Conservation (phyloP, 2,797 vertebrate species). For the Luscinia megarhynchos region DNA sequence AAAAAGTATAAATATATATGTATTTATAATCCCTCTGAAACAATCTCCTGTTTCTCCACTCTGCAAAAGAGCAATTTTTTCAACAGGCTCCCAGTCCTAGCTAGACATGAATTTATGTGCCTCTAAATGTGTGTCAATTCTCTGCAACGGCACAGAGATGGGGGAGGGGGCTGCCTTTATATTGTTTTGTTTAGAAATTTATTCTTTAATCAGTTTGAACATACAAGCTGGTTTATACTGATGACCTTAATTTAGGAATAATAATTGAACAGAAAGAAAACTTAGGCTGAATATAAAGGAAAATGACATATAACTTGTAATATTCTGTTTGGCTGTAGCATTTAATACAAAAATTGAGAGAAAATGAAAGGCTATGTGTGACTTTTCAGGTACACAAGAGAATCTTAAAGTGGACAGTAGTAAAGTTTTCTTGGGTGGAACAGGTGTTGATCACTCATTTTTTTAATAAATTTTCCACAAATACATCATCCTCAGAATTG, state of each 20-base stretch:
- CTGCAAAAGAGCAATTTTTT: not conserved
- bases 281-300: not conserved
- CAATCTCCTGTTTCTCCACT: not conserved
- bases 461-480: not conserved
- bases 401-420: not conserved
- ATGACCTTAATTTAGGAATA: not conserved
- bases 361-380: not conserved
- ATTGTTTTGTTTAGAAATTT: not conserved
- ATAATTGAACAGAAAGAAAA: not conserved
- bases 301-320: not conserved
- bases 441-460: not conserved
- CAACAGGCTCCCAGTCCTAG: not conserved
- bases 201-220: not conserved
- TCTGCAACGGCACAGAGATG: not conserved
- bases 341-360: not conserved
- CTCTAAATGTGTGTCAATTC: not conserved
- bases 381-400: not conserved
- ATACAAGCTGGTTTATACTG: not conserved
- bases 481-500: not conserved
- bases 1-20: not conserved
- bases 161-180: not conserved
- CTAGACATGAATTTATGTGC: not conserved
- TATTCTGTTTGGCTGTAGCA: not conserved
- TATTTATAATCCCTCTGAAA: slow-evolving; percentile 3
- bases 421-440: not conserved